Conservation (phyloP, 2,797 vertebrate genomes). For the Diceros bicornis region DNA sequence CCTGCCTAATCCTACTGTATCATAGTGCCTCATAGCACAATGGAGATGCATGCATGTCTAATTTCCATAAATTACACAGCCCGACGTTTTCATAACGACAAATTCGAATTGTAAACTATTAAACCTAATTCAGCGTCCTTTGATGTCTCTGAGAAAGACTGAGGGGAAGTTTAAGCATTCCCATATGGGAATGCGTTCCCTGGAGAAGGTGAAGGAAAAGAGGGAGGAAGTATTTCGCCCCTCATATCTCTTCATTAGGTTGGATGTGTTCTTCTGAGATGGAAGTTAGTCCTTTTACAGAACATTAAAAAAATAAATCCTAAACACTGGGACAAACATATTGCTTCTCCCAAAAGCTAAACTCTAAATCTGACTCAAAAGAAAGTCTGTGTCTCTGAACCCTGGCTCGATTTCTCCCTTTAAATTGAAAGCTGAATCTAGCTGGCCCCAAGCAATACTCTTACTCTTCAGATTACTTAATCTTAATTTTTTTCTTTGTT, state of each 20-base stretch:
- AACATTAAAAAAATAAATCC: neutral
- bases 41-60: conserved; percentile 54
- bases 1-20: conserved; percentile 68
- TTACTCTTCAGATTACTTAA: neutral
- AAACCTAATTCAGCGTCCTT: conserved; percentile 69
- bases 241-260: conserved; percentile 49
- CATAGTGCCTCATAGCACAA: conserved; percentile 74
- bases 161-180: conserved; percentile 16
- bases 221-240: neutral
- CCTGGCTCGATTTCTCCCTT: conserved; percentile 10
- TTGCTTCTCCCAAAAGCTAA: neutral
- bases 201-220: neutral
- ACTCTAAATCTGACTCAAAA: neutral
- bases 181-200: conserved; percentile 63
- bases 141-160: conserved; percentile 76
- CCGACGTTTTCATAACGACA: conserved; percentile 77
- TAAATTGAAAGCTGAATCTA: neutral
- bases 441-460: neutral
- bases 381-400: neutral
- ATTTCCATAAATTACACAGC: conserved; percentile 85
- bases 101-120: conserved; percentile 77
- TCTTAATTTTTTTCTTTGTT: conserved; percentile 43
- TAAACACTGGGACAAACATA: neutral
- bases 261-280: conserved; percentile 57
- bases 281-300: neutral